Conservation (phyloP, 1,140 invertebrate genomes). For the Cotesia typhae region DNA sequence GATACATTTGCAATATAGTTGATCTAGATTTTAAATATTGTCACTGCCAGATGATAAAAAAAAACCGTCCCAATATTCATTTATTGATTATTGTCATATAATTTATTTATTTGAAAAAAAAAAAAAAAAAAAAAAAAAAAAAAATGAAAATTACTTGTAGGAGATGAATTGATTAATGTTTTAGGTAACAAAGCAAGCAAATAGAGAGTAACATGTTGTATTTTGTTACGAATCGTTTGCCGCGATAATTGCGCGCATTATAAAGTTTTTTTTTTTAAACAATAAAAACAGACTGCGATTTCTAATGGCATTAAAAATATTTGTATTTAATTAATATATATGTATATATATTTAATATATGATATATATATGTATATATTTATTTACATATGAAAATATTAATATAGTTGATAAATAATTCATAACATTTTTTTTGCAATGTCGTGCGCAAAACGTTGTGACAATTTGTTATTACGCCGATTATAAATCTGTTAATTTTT, state of each 20-base stretch:
- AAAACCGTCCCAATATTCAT: constrained; percentile 4
- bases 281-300: constrained; percentile 24
- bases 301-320: constrained; percentile 18
- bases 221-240: constrained; percentile 41
- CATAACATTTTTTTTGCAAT: constrained; percentile 3
- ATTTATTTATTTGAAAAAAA: constrained; percentile 3
- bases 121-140: constrained; percentile 16
- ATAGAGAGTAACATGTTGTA: constrained; percentile 52
- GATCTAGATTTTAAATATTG: background rate
- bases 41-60: constrained; percentile 18
- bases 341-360: background rate
- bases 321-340: background rate
- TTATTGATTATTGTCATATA: background rate
- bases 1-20: background rate
- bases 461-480: constrained; percentile 61
- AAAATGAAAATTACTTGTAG: constrained; percentile 17
- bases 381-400: too few relatives aligned
- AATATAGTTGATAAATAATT: constrained; percentile 13
- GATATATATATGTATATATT: too few relatives aligned
- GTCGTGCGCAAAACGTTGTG: constrained; percentile 32
- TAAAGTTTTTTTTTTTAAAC: background rate
- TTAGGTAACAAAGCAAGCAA: background rate
- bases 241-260: constrained; percentile 2
- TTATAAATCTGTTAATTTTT: constrained; percentile 61
- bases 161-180: constrained; percentile 4